phyloP scores from a whole-genome alignment of 2,113 vertebrate genomes.

The Meriones unguiculatus region DNA sequence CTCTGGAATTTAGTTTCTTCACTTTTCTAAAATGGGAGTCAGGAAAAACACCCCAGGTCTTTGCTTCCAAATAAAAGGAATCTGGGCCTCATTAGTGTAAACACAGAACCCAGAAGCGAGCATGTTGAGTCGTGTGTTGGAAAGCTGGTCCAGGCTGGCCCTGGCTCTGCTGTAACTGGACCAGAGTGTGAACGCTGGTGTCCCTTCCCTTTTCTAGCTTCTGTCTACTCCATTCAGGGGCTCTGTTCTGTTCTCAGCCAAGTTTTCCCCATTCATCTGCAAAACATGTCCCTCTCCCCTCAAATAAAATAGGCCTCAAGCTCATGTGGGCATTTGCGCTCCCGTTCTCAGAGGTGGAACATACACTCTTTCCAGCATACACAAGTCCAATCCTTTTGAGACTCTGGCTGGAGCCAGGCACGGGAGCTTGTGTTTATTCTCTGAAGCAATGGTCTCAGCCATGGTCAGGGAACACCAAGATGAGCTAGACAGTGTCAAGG shows the following conservation, averaged over 20 bases:
- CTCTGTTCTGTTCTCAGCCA: background rate
- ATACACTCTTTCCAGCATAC: background rate
- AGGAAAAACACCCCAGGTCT: background rate
- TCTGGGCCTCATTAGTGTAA: no score
- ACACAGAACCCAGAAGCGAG: accelerated
- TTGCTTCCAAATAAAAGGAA: background rate
- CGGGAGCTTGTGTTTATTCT: background rate
- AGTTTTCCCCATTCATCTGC: background rate
- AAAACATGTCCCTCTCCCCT: background rate
- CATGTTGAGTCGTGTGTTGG: background rate
- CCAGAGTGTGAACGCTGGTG: background rate
- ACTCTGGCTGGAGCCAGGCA: background rate
- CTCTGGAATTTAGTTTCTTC: background rate
- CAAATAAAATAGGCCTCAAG: background rate
- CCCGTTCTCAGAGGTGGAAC: background rate
- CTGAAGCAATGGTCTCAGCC: background rate
- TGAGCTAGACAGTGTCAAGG: background rate
- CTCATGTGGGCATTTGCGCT: background rate
- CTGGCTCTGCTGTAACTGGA: background rate
- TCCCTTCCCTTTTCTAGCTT: background rate
- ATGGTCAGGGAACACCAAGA: background rate
- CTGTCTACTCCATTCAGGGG: background rate
- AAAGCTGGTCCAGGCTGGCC: background rate
- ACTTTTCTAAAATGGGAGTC: background rate
- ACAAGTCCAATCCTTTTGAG: background rate